Evolutionary conservation across 2,888 invertebrate species (phyloP).

Genomic region (Hecatera dysodea): DNA sequence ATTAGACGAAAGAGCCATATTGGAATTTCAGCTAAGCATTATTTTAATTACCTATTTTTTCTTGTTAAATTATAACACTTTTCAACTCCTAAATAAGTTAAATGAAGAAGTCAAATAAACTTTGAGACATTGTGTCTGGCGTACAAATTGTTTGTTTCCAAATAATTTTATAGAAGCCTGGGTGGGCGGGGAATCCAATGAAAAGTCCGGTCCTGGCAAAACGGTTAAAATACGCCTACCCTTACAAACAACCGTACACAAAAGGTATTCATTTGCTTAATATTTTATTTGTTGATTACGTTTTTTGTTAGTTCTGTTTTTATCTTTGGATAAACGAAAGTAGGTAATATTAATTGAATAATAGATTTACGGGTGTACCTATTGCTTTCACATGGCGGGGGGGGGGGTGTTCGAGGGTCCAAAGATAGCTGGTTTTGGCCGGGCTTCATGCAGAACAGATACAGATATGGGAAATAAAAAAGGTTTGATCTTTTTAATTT

Average conservation of each 20-base stretch:
- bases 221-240: slow-evolving; percentile 74
- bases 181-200: slow-evolving; percentile 72
- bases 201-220: slow-evolving; percentile 74
- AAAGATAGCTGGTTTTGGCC: too few relatives aligned
- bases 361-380: too few relatives aligned
- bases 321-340: not conserved
- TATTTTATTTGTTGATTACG: slow-evolving; percentile 61
- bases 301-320: slow-evolving; percentile 27
- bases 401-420: too few relatives aligned
- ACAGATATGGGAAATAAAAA: too few relatives aligned
- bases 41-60: too few relatives aligned
- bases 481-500: too few relatives aligned
- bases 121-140: slow-evolving; percentile 70
- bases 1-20: too few relatives aligned
- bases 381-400: too few relatives aligned
- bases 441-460: too few relatives aligned
- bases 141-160: slow-evolving; percentile 84
- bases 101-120: slow-evolving; percentile 46
- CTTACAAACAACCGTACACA: slow-evolving; percentile 52
- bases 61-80: too few relatives aligned
- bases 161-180: slow-evolving; percentile 83
- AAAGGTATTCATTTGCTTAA: slow-evolving; percentile 64
- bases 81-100: not conserved
- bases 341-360: not conserved
- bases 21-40: too few relatives aligned